A percentile compares a stretch with the other conserved stretches of the same genome.
phyloP scores from a whole-genome alignment of 2,888 invertebrate genomes.

The Rhopalosiphum nymphaeae region DNA sequence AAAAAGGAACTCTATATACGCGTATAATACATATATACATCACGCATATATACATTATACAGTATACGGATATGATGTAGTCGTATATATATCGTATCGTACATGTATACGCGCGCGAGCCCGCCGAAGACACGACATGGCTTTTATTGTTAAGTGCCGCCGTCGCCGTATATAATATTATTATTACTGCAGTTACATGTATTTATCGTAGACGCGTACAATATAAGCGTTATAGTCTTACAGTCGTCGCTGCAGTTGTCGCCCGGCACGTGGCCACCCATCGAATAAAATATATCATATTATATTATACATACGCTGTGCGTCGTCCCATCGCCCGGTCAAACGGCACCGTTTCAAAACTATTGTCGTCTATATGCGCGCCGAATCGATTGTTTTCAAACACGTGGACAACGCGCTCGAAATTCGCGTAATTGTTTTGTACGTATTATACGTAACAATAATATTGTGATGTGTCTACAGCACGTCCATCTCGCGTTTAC shows the following conservation, averaged over 20 bases:
- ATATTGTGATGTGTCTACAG: not conserved
- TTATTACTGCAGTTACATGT: conserved; percentile 29
- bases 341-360: not conserved
- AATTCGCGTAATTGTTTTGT: not conserved
- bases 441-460: not conserved
- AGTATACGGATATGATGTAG: not conserved
- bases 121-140: conserved; percentile 64
- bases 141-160: conserved; percentile 65
- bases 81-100: not conserved
- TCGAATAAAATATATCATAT: not conserved
- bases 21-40: not conserved
- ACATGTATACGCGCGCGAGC: not conserved
- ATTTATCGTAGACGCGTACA: conserved; percentile 3
- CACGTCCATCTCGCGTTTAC: not conserved
- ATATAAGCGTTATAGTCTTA: conserved; percentile 14
- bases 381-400: not conserved
- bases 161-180: conserved; percentile 21
- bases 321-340: not conserved
- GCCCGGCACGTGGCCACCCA: conserved; percentile 2
- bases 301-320: not conserved
- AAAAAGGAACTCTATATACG: conserved; percentile 40
- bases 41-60: not conserved
- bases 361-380: not conserved
- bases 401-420: not conserved
- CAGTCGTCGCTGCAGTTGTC: conserved; percentile 16